Base-by-base conservation (phyloP, 2,888 invertebrate species). In the Linnaemya vulpina region DNA sequence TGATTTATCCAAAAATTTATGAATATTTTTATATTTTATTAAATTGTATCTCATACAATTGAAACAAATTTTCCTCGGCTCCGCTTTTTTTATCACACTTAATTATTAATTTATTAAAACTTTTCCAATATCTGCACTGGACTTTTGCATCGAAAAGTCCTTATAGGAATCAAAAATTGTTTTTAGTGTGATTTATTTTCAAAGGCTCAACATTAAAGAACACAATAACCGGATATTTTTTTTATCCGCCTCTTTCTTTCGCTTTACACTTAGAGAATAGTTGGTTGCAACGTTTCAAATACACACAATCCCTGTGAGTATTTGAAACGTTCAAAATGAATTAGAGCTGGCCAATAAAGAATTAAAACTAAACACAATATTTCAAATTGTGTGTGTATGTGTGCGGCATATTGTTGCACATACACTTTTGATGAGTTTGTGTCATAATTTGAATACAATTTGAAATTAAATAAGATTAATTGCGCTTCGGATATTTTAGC, bases 401-500 rank as follows among this genome's bases (percentile, higher is more conserved):
- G 5, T 55, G 9, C 2, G 22, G 46, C 62, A 38, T 76, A 25
- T 55, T 46, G 55, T 40, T 46, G 58, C 67, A 49, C 38, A 65
- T 75, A 73, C 67, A 77, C n/a, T n/a, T 77, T 81, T 84, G 84
- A 84, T 67, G 85, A 79, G 67, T 60, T 75, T 78, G 67, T 75
- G 78, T 75, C 88, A 89, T 90, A 89, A 90, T 89, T 90, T 89
- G 85, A 87, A 87, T 83, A 87, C 88, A 90, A 90, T 90, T 89
- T 90, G 89, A 90, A 90, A 90, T 90, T 89, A 91, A 91, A 90
- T 89, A 90, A 89, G 91, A 91, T 91, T 90, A 89, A 90, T 90
- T 89, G 87, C 80, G 49, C 40, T 83, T 73, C n/a, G 78, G 67
- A 73, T 78, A 79, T 75, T 82, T 76, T 49, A 51, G 53, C 25